Base-by-base conservation (phyloP, 2,113 vertebrate species). In the Ictalurus furcatus region DNA sequence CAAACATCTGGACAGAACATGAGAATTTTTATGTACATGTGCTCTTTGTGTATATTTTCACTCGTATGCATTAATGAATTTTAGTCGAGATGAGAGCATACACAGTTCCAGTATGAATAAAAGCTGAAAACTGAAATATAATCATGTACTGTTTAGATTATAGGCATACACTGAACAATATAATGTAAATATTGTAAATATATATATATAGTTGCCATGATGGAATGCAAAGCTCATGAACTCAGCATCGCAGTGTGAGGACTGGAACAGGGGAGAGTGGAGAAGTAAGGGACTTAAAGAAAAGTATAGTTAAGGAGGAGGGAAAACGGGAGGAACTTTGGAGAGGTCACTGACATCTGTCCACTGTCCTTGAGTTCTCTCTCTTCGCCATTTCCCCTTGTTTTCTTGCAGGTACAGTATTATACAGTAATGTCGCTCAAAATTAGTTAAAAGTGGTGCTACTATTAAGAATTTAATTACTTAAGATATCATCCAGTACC, bases 141-240 rank as follows among this genome's bases (percentile, higher is more conserved):
- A 2, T 56, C 13, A 56, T 56, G 54, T 14, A 56, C 1, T 56
- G 54, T 14, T 56, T 56, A 13, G 54, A 56, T 56, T 56, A 56
- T 56, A 56, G 12, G 13, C 54, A 56, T 56, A 56, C 54, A 56
- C 9, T 56, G 54, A 48, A 48, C 44, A 48, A 48, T 48, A 7
- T 48, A 48, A 48, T 6, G 5, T 48, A 48, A 48, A 48, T 7
- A 48, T 6, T 48, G 40, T 44, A 44, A 6, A 44, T 44, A 44
- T 44, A 44, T 44, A 44, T 44, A 44, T 44, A 44, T 44, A 44
- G 37, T 40, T 40, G 37, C 37, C 37, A 40, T 40, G 3, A 40
- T 91, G 92, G 89, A 94, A 93, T 93, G 93, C 92, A 93, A 94
- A 95, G 92, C 92, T 87, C 92, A 92, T 92, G 92, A 94, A 92